A percentile compares a stretch with the other conserved stretches of the same genome.
Evolutionary conservation across 2,888 invertebrate species (phyloP).

Genomic region (Pristionchus maxplancki): DNA sequence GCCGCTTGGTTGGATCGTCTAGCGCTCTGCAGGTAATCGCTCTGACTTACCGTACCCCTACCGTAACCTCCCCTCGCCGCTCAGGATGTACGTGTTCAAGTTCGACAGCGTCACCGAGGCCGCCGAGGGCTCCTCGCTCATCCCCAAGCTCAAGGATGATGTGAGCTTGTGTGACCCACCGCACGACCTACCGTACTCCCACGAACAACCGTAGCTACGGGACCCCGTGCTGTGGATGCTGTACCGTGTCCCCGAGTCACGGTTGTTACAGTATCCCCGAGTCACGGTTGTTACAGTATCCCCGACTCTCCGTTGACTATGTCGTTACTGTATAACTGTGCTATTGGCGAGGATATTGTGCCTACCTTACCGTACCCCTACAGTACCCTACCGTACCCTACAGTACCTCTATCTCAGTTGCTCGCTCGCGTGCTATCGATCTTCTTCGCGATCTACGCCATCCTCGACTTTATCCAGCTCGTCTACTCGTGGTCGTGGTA

Average conservation of each 20-base stretch:
- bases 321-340: background rate
- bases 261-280: background rate
- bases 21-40: background rate
- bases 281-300: background rate
- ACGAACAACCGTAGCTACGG: no score
- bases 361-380: background rate
- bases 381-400: background rate
- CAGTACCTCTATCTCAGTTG: background rate
- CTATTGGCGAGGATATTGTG: no score
- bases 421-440: background rate
- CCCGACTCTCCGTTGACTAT: background rate
- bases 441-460: background rate
- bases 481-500: background rate
- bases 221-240: no score
- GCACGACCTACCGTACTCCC: background rate
- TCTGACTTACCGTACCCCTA: background rate
- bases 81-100: constrained; percentile 14
- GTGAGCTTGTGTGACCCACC: background rate
- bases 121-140: background rate
- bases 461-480: background rate
- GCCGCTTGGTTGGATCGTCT: background rate
- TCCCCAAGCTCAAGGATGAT: background rate
- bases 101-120: background rate
- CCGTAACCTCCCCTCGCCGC: background rate
- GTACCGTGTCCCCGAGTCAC: no score